A percentile compares a stretch with the other conserved stretches of the same genome.
phyloP scores from a whole-genome alignment of 2,113 vertebrate genomes.

The Pollimyrus isidori region DNA sequence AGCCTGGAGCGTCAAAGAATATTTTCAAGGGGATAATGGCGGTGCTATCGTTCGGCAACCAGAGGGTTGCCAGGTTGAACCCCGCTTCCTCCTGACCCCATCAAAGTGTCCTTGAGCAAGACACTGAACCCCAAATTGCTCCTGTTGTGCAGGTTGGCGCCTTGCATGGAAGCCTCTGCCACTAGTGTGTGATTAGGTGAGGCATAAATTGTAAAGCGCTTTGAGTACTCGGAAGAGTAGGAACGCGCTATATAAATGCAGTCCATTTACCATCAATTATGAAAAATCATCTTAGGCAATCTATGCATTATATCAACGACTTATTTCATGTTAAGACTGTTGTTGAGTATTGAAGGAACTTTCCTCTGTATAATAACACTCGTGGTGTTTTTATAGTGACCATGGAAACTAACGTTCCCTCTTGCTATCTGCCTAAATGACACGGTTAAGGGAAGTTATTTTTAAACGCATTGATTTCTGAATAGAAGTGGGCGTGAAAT shows the following conservation, averaged over 20 bases:
- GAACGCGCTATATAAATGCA: no score
- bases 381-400: constrained; percentile 26
- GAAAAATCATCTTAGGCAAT: background rate
- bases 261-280: background rate
- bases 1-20: background rate
- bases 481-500: constrained; percentile 23
- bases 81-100: no score
- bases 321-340: background rate
- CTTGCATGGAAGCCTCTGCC: no score
- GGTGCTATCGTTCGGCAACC: no score
- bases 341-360: background rate
- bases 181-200: no score
- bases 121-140: no score
- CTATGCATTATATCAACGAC: background rate
- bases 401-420: constrained; percentile 36
- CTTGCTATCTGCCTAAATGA: constrained; percentile 25
- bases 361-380: background rate
- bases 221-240: no score
- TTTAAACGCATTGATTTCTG: constrained; percentile 25
- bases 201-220: no score
- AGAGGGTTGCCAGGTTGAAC: no score
- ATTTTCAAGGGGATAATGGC: background rate
- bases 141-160: no score
- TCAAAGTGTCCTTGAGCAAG: no score
- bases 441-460: constrained; percentile 27